These are phyloP conservation scores for Channallabes apus DNA, from an alignment of 2,797 vertebrate genomes.

Conservation along the genomic window DNA sequence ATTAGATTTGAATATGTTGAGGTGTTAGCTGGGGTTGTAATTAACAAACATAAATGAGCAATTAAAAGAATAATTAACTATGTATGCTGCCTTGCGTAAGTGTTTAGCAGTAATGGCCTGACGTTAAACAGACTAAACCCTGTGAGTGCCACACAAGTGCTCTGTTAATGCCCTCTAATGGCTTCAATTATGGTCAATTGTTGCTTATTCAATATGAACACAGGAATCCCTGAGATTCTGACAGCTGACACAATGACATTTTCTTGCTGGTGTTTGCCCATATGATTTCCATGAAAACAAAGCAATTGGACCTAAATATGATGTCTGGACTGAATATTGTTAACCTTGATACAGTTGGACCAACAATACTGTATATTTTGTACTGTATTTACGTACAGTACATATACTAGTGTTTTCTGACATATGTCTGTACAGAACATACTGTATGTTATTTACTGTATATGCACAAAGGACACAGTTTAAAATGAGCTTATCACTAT, in stretches of 20 bases:
- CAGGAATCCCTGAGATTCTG: not conserved
- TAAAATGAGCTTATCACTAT: not conserved
- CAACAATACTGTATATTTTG: not conserved
- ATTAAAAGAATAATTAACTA: slow-evolving; percentile 65
- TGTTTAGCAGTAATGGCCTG: slow-evolving; percentile 59
- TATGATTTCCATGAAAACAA: not conserved
- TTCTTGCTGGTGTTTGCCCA: not conserved
- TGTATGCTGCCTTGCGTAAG: slow-evolving; percentile 60
- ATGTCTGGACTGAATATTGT: not conserved
- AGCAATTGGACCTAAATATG: not conserved
- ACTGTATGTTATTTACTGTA: not conserved
- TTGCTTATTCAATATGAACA: slow-evolving; percentile 67
- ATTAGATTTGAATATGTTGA: slow-evolving; percentile 57
- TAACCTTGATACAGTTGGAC: not conserved
- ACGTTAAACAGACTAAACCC: slow-evolving; percentile 59
- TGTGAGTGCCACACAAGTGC: slow-evolving; percentile 65
- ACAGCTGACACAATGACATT: slow-evolving; percentile 3
- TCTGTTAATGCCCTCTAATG: slow-evolving; percentile 62
- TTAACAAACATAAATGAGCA: slow-evolving; percentile 66
- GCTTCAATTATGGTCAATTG: slow-evolving; percentile 74
- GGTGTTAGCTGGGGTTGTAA: slow-evolving; percentile 51
- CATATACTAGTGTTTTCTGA: not conserved
- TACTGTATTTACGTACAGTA: not conserved
- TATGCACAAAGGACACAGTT: not conserved
- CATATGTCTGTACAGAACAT: not conserved